phyloP scores from a whole-genome alignment of 2,797 vertebrate species.

The Ctenopoma kingsleyae region DNA sequence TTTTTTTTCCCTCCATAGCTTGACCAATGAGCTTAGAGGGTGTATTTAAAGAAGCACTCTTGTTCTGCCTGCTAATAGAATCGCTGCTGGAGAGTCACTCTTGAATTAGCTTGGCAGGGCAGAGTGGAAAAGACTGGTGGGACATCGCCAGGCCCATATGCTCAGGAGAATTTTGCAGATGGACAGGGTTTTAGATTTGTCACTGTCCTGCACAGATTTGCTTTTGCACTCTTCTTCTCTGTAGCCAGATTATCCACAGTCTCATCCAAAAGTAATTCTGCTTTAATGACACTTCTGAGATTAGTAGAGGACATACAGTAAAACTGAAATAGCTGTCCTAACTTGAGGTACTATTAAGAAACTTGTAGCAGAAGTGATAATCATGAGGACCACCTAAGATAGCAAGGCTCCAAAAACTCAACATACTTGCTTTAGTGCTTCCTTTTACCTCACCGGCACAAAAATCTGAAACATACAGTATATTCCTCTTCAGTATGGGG shows the following conservation, averaged over 20 bases:
- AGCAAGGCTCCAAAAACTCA: not conserved
- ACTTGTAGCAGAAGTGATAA: not conserved
- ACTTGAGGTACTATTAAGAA: not conserved
- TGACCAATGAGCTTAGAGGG: slow-evolving; percentile 68
- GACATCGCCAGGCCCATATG: slow-evolving; percentile 84
- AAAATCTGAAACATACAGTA: slow-evolving; percentile 20
- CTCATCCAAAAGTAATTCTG: slow-evolving; percentile 48
- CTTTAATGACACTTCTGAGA: not conserved
- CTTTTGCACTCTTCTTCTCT: slow-evolving; percentile 42
- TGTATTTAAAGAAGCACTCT: slow-evolving; percentile 80
- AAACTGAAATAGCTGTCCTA: slow-evolving; percentile 26
- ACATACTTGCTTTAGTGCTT: not conserved
- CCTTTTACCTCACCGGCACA: not conserved
- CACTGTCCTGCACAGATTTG: slow-evolving; percentile 62
- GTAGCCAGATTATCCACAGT: slow-evolving; percentile 55
- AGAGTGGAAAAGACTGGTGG: slow-evolving; percentile 83
- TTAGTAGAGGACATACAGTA: slow-evolving; percentile 10
- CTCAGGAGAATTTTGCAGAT: slow-evolving; percentile 64
- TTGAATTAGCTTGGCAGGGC: slow-evolving; percentile 85
- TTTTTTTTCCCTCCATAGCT: slow-evolving; percentile 29
- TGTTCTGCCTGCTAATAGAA: slow-evolving; percentile 80
- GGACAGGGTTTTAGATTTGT: slow-evolving; percentile 69
- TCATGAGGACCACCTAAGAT: not conserved
- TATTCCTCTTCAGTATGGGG: slow-evolving; percentile 14
- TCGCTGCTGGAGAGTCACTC: slow-evolving; percentile 81